Conservation (phyloP, 2,113 vertebrate genomes). For the Cryptomyrus ogoouensis region DNA sequence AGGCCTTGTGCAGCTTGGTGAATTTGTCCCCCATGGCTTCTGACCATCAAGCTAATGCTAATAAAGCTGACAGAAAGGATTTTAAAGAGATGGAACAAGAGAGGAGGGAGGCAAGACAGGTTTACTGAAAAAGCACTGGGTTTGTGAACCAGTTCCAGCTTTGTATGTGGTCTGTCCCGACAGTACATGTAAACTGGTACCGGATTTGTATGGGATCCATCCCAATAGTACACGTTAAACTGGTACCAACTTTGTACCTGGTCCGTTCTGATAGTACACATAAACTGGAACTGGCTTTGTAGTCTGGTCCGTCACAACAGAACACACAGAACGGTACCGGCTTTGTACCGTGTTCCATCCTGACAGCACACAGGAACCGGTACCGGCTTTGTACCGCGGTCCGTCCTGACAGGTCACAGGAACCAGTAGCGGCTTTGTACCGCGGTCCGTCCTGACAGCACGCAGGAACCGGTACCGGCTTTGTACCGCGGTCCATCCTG, state of each 20-base stretch:
- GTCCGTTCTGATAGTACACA: neutral
- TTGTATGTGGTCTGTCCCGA: neutral
- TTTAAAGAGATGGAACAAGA: neutral
- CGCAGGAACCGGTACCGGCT: constrained; percentile 18
- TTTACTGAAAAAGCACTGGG: neutral
- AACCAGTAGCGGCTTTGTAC: neutral
- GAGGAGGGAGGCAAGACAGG: neutral
- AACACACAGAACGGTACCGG: constrained; percentile 22
- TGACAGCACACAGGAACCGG: constrained; percentile 10
- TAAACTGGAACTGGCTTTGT: neutral
- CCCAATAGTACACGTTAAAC: neutral
- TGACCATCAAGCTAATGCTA: neutral
- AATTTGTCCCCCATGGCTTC: neutral
- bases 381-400: neutral
- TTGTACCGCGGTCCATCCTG: neutral
- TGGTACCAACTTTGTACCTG: neutral
- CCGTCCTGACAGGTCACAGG: constrained; percentile 12
- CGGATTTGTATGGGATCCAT: neutral
- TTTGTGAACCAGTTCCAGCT: neutral
- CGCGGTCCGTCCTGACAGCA: neutral
- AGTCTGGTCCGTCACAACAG: neutral
- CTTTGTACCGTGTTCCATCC: neutral
- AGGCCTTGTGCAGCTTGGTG: neutral
- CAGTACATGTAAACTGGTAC: neutral
- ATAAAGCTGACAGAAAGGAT: neutral